These are phyloP conservation scores for Dromius quadrimaculatus DNA, from an alignment of 2,888 invertebrate species.

Conservation along the genomic window DNA sequence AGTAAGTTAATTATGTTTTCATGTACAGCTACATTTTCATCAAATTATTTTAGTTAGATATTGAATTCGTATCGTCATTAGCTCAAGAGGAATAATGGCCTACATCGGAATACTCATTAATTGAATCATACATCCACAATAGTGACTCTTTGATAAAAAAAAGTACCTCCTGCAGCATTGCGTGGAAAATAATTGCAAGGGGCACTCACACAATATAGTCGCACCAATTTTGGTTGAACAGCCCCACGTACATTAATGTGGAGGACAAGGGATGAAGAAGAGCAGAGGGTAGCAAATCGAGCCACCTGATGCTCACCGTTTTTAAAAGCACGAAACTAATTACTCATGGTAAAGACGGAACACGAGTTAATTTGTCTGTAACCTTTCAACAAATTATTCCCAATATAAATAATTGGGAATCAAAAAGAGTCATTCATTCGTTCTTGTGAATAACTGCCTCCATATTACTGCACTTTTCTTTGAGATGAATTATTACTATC, in stretches of 20 bases:
- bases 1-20: slow-evolving; percentile 39
- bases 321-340: slow-evolving; percentile 41
- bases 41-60: slow-evolving; percentile 13
- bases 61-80: slow-evolving; percentile 4
- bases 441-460: no score
- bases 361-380: slow-evolving; percentile 20
- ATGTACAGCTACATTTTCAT: slow-evolving; percentile 27
- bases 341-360: slow-evolving; percentile 32
- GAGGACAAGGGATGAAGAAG: not conserved
- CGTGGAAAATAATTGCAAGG: slow-evolving; percentile 32
- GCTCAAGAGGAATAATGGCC: no score
- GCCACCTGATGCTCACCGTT: slow-evolving; percentile 41
- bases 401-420: not conserved
- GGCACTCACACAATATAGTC: slow-evolving; percentile 10
- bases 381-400: not conserved
- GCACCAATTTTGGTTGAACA: slow-evolving; percentile 12
- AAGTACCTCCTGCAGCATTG: no score
- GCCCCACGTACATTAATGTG: slow-evolving; percentile 4
- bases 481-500: no score
- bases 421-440: no score
- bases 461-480: no score
- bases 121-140: no score
- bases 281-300: slow-evolving; percentile 10
- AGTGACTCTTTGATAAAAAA: no score
- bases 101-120: no score